phyloP scores from a whole-genome alignment of 1,140 invertebrate species.

The Cherax quadricarinatus region DNA sequence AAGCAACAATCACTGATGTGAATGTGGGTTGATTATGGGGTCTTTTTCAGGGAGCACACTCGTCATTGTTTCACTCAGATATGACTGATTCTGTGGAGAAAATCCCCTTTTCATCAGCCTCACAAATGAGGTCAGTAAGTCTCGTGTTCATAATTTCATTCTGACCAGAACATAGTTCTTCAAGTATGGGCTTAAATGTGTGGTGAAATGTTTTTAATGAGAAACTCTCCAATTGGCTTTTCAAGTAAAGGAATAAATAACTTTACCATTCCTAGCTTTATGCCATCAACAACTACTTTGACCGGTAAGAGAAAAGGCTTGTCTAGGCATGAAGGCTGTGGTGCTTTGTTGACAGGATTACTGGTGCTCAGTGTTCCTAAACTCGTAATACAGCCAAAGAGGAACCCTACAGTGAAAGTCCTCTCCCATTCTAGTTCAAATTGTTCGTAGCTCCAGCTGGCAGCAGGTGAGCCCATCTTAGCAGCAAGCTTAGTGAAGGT shows the following conservation, averaged over 20 bases:
- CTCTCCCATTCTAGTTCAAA: constrained; percentile 23
- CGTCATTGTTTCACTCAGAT: too few species aligned
- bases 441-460: neutral
- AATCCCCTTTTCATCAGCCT: constrained; percentile 45
- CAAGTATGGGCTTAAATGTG: neutral
- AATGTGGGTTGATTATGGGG: too few species aligned
- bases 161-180: constrained; percentile 22
- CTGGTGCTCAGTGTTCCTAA: constrained; percentile 22
- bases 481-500: constrained; percentile 31
- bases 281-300: neutral
- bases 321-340: constrained; percentile 25
- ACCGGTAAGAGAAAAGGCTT: constrained; percentile 5
- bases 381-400: neutral
- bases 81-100: neutral
- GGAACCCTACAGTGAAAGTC: constrained; percentile 3
- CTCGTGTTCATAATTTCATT: constrained; percentile 31
- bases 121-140: neutral
- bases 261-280: constrained; percentile 13
- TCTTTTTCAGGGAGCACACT: too few species aligned
- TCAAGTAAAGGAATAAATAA: neutral
- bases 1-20: too few species aligned
- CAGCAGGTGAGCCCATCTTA: neutral
- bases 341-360: neutral
- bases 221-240: neutral
- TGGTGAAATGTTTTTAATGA: neutral